phyloP scores from a whole-genome alignment of 1,140 invertebrate species.

The Helicorthomorpha holstii region DNA sequence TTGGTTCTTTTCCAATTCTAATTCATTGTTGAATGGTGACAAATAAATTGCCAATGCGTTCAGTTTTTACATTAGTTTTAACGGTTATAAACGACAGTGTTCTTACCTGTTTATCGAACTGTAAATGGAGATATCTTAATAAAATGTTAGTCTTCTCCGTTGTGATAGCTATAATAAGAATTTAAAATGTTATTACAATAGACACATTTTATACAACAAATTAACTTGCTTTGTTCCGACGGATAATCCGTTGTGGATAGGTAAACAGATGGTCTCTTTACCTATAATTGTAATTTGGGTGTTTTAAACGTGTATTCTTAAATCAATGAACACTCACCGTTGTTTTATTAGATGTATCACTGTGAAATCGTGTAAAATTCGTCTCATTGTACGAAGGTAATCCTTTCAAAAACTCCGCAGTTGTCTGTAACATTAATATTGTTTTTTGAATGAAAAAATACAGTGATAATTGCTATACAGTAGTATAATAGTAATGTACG shows the following conservation, averaged over 20 bases:
- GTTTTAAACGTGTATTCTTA: background rate
- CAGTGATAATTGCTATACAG: too few relatives aligned
- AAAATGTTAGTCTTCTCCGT: conserved; percentile 89
- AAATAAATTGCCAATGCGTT: too few relatives aligned
- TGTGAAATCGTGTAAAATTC: conserved; percentile 77
- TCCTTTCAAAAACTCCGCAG: conserved; percentile 74
- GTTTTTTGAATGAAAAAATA: too few relatives aligned
- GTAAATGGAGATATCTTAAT: conserved; percentile 76
- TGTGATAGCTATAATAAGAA: conserved; percentile 60
- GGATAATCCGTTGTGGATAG: conserved; percentile 75
- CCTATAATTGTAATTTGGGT: conserved; percentile 13
- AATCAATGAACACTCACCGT: conserved; percentile 30
- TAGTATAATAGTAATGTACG: too few relatives aligned
- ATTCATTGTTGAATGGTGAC: too few relatives aligned
- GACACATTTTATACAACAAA: background rate
- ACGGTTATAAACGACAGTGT: too few relatives aligned
- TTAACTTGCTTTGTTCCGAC: conserved; percentile 57
- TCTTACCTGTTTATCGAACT: conserved; percentile 71
- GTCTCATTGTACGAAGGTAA: conserved; percentile 75
- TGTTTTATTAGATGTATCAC: conserved; percentile 61
- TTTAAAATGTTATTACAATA: background rate
- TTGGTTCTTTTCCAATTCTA: too few relatives aligned
- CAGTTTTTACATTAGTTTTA: too few relatives aligned
- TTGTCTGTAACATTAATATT: conserved; percentile 4
- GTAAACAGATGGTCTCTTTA: conserved; percentile 74